Evolutionary conservation across 2,113 vertebrate species (phyloP).

Genomic region (Notarius lentiginosus): DNA sequence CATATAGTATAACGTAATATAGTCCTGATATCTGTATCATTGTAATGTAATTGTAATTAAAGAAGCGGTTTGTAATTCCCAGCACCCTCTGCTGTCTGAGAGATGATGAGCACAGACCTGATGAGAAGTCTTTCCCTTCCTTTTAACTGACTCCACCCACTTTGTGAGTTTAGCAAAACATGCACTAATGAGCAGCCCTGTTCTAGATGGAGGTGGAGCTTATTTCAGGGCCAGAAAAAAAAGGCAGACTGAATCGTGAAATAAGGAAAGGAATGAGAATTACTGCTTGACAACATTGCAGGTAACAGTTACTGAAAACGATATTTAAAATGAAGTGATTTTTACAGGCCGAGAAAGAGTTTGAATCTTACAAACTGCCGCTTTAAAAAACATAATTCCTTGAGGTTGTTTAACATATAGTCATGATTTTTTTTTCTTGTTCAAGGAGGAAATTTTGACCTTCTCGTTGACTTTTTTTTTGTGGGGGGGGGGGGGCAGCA

Average conservation of each 20-base stretch:
- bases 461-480: no score
- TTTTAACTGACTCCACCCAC: neutral
- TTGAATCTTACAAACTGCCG: no score
- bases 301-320: neutral
- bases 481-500: no score
- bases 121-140: neutral
- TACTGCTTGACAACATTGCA: neutral
- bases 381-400: neutral
- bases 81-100: neutral
- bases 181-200: neutral
- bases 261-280: neutral
- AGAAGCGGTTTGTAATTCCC: neutral
- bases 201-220: neutral
- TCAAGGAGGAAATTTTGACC: no score
- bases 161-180: neutral
- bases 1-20: neutral
- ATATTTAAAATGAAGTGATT: neutral
- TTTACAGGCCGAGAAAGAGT: neutral
- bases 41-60: neutral
- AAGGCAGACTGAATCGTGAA: neutral
- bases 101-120: neutral
- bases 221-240: neutral
- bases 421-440: no score
- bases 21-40: neutral
- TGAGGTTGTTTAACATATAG: neutral